A percentile compares a stretch with the other conserved stretches of the same genome.
Evolutionary conservation across 2,888 invertebrate genomes (phyloP).

Genomic region (Cetonia aurata): DNA sequence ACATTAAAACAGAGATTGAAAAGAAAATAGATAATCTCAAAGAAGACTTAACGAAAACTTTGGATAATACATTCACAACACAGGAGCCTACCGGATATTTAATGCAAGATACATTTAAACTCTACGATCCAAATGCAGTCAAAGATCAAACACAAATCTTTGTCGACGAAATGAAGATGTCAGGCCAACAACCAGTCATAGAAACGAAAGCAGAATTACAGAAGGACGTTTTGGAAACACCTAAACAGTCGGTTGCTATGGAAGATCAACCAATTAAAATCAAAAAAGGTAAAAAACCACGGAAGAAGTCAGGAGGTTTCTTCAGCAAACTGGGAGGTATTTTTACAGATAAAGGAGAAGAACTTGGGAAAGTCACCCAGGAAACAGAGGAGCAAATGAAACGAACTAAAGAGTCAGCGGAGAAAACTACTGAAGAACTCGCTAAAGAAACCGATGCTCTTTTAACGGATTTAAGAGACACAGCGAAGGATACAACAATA

Average conservation of each 20-base stretch:
- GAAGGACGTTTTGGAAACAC: neutral
- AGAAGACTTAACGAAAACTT: no score
- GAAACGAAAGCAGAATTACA: neutral
- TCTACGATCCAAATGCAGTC: neutral
- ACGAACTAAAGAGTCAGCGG: constrained; percentile 50
- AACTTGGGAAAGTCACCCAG: constrained; percentile 30
- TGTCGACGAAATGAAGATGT: constrained; percentile 8
- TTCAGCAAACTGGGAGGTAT: constrained; percentile 47
- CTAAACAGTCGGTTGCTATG: neutral
- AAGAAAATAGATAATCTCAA: neutral
- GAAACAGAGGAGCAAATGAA: constrained; percentile 52
- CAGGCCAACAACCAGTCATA: neutral
- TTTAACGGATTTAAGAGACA: constrained; percentile 1
- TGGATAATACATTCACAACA: no score
- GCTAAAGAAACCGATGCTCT: constrained; percentile 28
- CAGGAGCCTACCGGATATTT: no score
- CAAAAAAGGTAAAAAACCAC: constrained; percentile 34
- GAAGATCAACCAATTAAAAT: constrained; percentile 10
- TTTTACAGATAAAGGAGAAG: constrained; percentile 47
- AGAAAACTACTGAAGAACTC: constrained; percentile 27
- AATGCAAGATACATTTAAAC: no score
- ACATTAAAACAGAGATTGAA: neutral
- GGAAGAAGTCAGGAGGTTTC: constrained; percentile 45
- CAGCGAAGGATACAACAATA: constrained; percentile 3
- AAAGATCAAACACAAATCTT: constrained; percentile 25